Base-by-base conservation (phyloP, 2,797 vertebrate genomes). In the Delichon dasypus region DNA sequence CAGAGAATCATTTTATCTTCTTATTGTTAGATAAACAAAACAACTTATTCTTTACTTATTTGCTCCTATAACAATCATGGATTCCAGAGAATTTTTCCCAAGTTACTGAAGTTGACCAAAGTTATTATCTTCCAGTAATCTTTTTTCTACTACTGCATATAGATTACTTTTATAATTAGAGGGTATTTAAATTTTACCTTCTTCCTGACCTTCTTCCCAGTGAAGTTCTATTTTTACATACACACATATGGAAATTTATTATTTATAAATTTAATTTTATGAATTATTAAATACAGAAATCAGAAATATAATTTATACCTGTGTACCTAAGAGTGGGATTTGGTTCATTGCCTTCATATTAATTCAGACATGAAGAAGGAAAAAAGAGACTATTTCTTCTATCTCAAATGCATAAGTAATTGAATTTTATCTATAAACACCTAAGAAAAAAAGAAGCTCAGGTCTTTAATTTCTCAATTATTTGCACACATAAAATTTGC, bases 231-330 rank as follows among this genome's bases (percentile, higher is more conserved):
- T n/a, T 89, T 86, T 76, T 85, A 34, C 10, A 9, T 68, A 55
- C 13, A 75, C 4, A 2, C 5, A 40, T 15, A 17, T 34, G 13
- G 40, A 92, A 74, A 85, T 85, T 23, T 34, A 80, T 80, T 87
- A 72, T 91, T 89, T 87, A 91, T 84, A 80, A 73, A 84, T 76
- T 38, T 81, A 77, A 57, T 73, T 92, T 27, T n/a, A n/a, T 66
- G 54, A 61, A 88, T 88, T 81, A 77, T 68, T 80, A 34, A 76
- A 47, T 87, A 38, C 9, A 70, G 8, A 65, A 55, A 70, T 21
- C 48, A 42, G 51, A 86, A 83, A 73, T 50, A 53, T 32, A 81
- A 79, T 85, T 92, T 85, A 64, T 44, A 78, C 4, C 13, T 64
- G 9, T 38, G 4, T 77, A 73, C 25, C 9, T 84, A 30, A 73